Evolutionary conservation across 1,140 invertebrate species (phyloP).

Genomic region (Heliconius nattereri): DNA sequence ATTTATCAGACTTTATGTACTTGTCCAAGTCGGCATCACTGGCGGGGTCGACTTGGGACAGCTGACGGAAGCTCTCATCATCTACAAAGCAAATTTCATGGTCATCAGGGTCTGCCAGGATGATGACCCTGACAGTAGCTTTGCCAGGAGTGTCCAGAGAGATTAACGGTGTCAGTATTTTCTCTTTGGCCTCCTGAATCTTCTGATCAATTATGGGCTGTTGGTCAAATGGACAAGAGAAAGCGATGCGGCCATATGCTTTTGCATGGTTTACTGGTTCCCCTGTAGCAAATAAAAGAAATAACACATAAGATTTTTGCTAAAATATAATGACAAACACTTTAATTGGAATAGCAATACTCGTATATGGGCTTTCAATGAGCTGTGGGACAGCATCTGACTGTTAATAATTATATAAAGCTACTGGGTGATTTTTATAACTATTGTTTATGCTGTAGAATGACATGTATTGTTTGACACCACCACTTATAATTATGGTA

Average conservation of each 20-base stretch:
- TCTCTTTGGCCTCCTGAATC: constrained; percentile 87
- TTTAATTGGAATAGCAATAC: neutral
- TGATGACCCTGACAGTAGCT: constrained; percentile 96
- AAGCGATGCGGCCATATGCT: constrained; percentile 97
- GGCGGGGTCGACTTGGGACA: constrained; percentile 93
- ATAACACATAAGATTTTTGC: too few relatives aligned
- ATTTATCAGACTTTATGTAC: constrained; percentile 88
- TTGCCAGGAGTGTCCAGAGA: constrained; percentile 97
- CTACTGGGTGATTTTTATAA: too few relatives aligned
- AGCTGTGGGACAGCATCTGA: too few relatives aligned
- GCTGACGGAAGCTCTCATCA: constrained; percentile 94
- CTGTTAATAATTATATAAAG: too few relatives aligned
- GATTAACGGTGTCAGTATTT: constrained; percentile 93
- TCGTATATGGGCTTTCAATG: too few relatives aligned
- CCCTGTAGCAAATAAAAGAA: constrained; percentile 59
- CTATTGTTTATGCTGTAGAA: too few relatives aligned
- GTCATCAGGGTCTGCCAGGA: constrained; percentile 96
- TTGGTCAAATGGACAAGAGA: constrained; percentile 90
- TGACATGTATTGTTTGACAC: neutral
- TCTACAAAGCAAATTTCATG: constrained; percentile 99
- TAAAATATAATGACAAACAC: neutral
- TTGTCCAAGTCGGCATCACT: constrained; percentile 90
- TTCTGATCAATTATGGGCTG: constrained; percentile 88
- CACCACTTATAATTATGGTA: too few relatives aligned
- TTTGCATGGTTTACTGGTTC: constrained; percentile 90